Conservation (phyloP, 2,888 invertebrate genomes). For the Deladenus siricidicola region DNA sequence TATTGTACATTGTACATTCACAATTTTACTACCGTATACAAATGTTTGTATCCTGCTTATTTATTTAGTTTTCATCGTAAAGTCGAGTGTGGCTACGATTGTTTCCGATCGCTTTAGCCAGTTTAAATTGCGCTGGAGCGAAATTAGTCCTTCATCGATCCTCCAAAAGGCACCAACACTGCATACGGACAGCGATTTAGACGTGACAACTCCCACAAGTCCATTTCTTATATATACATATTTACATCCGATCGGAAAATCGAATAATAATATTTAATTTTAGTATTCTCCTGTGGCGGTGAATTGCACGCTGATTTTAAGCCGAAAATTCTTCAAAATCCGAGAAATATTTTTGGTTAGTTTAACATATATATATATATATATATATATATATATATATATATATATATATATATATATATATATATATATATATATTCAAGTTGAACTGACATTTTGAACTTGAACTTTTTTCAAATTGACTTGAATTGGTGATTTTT, state of each 20-base stretch:
- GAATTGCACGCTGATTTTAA: conserved; percentile 32
- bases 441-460: too few species aligned
- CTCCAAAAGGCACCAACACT: too few species aligned
- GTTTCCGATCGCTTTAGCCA: neutral
- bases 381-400: too few species aligned
- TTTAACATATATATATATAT: neutral
- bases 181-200: too few species aligned
- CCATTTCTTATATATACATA: too few species aligned
- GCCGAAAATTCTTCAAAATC: conserved; percentile 27
- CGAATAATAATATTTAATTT: neutral
- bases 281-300: conserved; percentile 33
- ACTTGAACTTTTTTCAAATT: too few species aligned
- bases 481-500: too few species aligned
- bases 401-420: too few species aligned
- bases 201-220: too few species aligned
- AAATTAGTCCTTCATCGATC: conserved; percentile 4
- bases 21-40: neutral
- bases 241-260: too few species aligned
- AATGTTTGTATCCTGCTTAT: neutral
- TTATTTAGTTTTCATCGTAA: conserved; percentile 5
- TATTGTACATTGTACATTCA: too few species aligned
- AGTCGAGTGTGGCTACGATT: conserved; percentile 17
- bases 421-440: too few species aligned
- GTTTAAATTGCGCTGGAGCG: conserved; percentile 14
- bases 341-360: conserved; percentile 11